These are phyloP conservation scores for Drosophila trapezifrons DNA, from an alignment of 1,140 invertebrate species.

Conservation along the genomic window DNA sequence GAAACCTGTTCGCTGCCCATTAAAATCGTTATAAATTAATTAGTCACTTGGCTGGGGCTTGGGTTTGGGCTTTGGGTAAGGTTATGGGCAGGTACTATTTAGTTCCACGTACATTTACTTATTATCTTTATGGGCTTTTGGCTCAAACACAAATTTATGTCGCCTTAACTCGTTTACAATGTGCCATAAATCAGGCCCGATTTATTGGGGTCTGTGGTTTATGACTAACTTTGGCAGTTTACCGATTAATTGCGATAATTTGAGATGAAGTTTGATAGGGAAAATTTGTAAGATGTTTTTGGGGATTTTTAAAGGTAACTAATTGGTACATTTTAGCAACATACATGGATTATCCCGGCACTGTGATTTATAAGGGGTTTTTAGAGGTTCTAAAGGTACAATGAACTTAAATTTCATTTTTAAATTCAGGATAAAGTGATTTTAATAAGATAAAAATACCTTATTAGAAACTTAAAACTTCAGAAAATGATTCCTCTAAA, in stretches of 20 bases:
- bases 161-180: conserved; percentile 39
- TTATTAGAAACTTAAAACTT: neutral
- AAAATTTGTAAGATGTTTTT: neutral
- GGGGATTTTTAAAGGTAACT: neutral
- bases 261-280: conserved; percentile 7
- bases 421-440: too few species aligned
- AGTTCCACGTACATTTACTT: conserved; percentile 1
- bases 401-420: neutral
- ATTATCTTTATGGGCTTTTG: conserved; percentile 49
- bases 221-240: conserved; percentile 27
- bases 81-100: conserved; percentile 21
- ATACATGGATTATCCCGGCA: neutral
- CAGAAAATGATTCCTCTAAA: neutral
- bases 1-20: conserved; percentile 50
- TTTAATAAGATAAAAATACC: neutral
- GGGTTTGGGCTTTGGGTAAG: conserved; percentile 5
- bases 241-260: conserved; percentile 25
- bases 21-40: conserved; percentile 53
- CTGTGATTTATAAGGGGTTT: neutral
- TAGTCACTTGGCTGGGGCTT: conserved; percentile 23
- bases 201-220: conserved; percentile 39
- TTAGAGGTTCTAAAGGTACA: neutral
- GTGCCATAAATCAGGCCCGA: conserved; percentile 59
- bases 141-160: conserved; percentile 55
- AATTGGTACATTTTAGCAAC: neutral